Base-by-base conservation (phyloP, 2,113 vertebrate genomes). In the Meleagris gallopavo region DNA sequence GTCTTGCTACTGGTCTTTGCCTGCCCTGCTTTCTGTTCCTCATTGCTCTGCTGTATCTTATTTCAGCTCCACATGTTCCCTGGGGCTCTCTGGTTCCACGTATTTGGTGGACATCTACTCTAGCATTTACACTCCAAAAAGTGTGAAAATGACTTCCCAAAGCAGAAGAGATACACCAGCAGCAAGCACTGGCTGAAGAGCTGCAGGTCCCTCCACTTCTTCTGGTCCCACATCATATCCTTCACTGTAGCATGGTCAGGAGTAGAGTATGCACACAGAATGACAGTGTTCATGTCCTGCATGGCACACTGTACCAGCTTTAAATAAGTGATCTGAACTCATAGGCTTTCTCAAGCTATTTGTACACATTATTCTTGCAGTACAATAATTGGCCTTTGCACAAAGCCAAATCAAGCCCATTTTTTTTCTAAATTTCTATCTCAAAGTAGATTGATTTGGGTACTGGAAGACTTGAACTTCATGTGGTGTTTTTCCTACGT, bases 81-180 rank as follows among this genome's bases (percentile, higher is more conserved):
- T 13, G 3, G 10, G 19, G 40, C 30, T 45, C 9, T 30, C 41
- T 67, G 41, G 27, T 54, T 32, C 17, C 15, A 15, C 0, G 0
- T 11, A 16, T 32, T 32, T 32, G 24, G 29, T 61, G 3, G 5
- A 36, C 30, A 13, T 20, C 21, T 25, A 5, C 40, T 29, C 27
- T 10, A 46, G 34, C 50, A 61, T 66, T 65, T 57, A 30, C 21
- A 19, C 13, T 6, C 25, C 11, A 21, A 10, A 50, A 50, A 24
- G 48, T 50, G 48, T 50, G 48, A 50, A 24, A 50, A 24, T 7
- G 12, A 50, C 48, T 61, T 38, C 32, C 36, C 41, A 55, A 46
- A 67, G 50, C 38, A 46, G 83, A 40, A 69, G 69, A 57, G 46
- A 5, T 32, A 54, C n/a, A 54, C 25, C 46, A 64, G 67, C 76